A percentile compares a stretch with the other conserved stretches of the same genome.
Evolutionary conservation across 2,113 vertebrate genomes (phyloP).

Genomic region (Ibidorhyncha struthersii): DNA sequence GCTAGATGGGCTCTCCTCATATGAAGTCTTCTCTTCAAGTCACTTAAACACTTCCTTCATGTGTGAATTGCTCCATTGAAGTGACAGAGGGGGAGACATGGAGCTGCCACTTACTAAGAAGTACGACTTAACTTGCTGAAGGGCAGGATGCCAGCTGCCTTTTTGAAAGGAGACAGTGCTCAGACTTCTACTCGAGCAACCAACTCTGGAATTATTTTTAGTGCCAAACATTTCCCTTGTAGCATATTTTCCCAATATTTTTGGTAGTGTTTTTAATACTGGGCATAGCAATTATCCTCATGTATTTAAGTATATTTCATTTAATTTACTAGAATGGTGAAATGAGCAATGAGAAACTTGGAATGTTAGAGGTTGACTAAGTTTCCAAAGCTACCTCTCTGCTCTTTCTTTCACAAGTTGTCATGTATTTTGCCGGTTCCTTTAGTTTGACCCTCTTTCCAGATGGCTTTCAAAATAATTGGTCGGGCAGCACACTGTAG

Average conservation of each 20-base stretch:
- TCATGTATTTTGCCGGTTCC: not conserved
- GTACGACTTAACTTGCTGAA: not conserved
- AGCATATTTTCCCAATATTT: not conserved
- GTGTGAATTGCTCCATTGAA: not conserved
- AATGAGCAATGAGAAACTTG: not conserved
- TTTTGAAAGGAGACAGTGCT: not conserved
- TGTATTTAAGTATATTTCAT: not conserved
- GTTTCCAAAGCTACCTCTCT: not conserved
- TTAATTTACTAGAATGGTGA: not conserved
- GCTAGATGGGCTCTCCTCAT: not conserved
- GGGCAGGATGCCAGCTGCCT: not conserved
- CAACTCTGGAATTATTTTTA: not conserved
- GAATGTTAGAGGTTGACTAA: not conserved
- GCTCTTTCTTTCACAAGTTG: not conserved
- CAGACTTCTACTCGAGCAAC: not conserved
- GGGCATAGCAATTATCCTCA: not conserved
- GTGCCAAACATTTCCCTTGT: not conserved
- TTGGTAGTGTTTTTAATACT: not conserved
- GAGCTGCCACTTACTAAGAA: not conserved
- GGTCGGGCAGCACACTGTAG: not conserved
- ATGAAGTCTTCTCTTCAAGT: not conserved
- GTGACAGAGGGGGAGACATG: not conserved
- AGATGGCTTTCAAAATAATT: not conserved
- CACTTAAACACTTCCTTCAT: not conserved
- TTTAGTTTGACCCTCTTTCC: not conserved